Base-by-base conservation (phyloP, 1,140 invertebrate species). In the Stegodyphus mimosarum region DNA sequence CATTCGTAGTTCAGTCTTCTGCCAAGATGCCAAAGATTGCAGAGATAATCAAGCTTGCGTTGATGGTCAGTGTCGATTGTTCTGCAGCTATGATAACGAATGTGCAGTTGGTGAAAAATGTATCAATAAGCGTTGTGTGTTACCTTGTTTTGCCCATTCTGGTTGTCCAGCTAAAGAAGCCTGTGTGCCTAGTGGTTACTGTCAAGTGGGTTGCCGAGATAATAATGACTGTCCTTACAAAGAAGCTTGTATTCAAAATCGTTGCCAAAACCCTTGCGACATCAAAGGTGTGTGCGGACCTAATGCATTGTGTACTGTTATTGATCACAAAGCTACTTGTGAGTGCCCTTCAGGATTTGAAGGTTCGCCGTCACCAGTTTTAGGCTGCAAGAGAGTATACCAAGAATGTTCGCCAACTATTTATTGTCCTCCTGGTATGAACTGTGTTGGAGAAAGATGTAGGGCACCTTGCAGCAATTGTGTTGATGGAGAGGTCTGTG, bases 301-400 rank as follows among this genome's bases (percentile, higher is more conserved):
- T 3, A 97, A 97, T 90, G 95, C 95, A 7, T 91, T 95, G 50
- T 97, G 96, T 89, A 93, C 92, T 69, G 94, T 94, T 88, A 89
- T 92, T 17, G 92, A 95, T 88, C 88, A 90, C 67, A 95, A 88
- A 51, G 88, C 89, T 7, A 80, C 88, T 48, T 97, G 96, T 89
- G 92, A 92, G 71, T 97, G 96, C 89, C 95, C 95, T 1, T 89
- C 92, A 52, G 95, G 95, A 53, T 97, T 97, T 89, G 93, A 95
- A 89, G 95, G 95, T 6, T 95, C 95, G 88, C 96, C 95, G n/a
- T 95, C 94, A n/a, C 93, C 96, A 6, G 93, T 96, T 89, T 94
- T 97, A 91, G 96, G 96, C 5, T 98, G 96, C 89, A 93, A 96
- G 11, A 91, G 96, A 88, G 93, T 95, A 79, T 88, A 91, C 9